Evolutionary conservation across 2,113 vertebrate genomes (phyloP).

Genomic region (Catharus fuscescens): DNA sequence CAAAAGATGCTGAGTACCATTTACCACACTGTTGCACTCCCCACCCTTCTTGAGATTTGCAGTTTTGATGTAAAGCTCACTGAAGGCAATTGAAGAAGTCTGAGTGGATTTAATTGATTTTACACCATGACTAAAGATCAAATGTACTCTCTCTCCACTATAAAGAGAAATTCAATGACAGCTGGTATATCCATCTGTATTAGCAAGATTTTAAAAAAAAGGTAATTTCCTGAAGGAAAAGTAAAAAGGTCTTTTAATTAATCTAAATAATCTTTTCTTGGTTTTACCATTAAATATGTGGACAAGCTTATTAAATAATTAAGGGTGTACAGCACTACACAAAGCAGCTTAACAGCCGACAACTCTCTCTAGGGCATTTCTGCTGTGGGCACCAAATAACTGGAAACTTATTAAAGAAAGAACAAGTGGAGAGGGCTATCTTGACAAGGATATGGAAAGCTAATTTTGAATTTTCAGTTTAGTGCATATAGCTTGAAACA

Average conservation of each 20-base stretch:
- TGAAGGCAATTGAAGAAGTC: neutral
- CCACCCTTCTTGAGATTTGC: neutral
- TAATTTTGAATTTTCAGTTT: neutral
- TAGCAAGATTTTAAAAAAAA: neutral
- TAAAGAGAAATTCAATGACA: neutral
- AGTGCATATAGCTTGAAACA: neutral
- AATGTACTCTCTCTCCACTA: neutral
- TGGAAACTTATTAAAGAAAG: neutral
- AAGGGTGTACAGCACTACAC: neutral
- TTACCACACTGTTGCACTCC: neutral
- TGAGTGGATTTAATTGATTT: neutral
- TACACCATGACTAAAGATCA: neutral
- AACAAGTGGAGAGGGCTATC: neutral
- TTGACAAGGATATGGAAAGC: neutral
- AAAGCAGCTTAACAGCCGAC: neutral
- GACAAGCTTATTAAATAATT: neutral
- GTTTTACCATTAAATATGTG: neutral
- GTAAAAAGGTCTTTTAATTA: neutral
- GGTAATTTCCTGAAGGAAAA: neutral
- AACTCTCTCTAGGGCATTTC: neutral
- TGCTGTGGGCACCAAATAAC: neutral
- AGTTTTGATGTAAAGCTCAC: neutral
- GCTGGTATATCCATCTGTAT: neutral
- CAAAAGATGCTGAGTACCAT: neutral
- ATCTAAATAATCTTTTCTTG: neutral